Evolutionary conservation across 2,888 invertebrate species (phyloP), one percentile per base, ranked within the genome.

Genomic region (Lithophane semibrunnea): DNA sequence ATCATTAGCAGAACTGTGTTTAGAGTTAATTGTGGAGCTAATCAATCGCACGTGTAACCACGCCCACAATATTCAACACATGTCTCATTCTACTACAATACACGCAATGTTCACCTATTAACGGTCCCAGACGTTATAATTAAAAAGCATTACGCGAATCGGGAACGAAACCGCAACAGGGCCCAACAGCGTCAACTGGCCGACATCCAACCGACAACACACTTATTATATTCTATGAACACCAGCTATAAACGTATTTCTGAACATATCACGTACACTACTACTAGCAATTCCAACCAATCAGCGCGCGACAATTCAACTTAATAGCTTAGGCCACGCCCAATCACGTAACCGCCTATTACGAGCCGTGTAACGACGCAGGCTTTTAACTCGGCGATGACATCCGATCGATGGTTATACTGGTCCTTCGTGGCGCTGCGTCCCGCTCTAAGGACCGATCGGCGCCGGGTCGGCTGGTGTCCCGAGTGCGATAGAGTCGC

Each of bases 281-380:
- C 96, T 96, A 96, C 95, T 94, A 95, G 95, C 96, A 94, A 96
- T 96, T 96, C 94, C 93, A 96, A 96, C 97, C 97, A 97, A 97
- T 97, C 97, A 95, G 95, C 93, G 92, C 92, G 94, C 96, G 95
- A 95, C 96, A 95, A 95, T 96, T 96, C 96, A 95, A 95, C 95
- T 96, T 96, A 96, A 96, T 96, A 96, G 96, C 92, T 92, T 83
- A 92, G 90, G 94, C 97, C 97, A 96, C 97, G 96, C 97, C 97
- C 96, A 93, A 94, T 96, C 96, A 96, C 96, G 96, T 96, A 96
- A 95, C 96, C 96, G 96, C 96, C 96, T 96, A 96, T 96, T 96
- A 96, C 96, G 94, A 95, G 92, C 94, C 95, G 96, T 95, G 95
- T 96, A 96, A 96, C 96, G 96, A 96, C 94, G 96, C 94, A 96